Evolutionary conservation across 1,140 invertebrate species (phyloP), one percentile per base, ranked within the genome.

Genomic region (Acromyrmex heyeri): DNA sequence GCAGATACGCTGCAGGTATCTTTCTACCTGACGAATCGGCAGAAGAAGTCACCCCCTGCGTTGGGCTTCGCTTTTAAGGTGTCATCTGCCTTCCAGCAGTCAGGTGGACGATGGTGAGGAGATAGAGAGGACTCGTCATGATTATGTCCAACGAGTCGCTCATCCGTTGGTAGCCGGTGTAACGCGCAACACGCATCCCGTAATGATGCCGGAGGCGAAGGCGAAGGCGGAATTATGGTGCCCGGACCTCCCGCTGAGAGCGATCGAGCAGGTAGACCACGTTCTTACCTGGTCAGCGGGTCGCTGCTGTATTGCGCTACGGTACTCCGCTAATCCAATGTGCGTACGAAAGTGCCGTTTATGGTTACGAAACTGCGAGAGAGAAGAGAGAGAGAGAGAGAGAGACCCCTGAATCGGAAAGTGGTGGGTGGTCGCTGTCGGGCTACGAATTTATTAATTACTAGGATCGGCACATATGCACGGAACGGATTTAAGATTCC

Each of bases 171-270:
- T 90, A 90, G 89, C 59, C 75, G 69, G 44, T 90, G 75, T 77
- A 90, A 85, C 67, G 89, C 77, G 57, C 82, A 90, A 88, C 88
- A 88, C 79, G 81, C 86, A 85, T 90, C 72, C 61, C 62, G 69
- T 91, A 87, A 91, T 85, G 90, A 91, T 75, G 75, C 64, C 24
- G 44, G 65, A 89, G 79, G 48, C 50, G 69, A 86, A 77, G 85
- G 87, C 65, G 48, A 88, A 90, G 79, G 76, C 76, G 87, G 75
- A 91, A 91, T 91, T 91, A 91, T 81, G 72, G 85, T 87, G 62
- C 57, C 57, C 48, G 12, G 76, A 77, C 90, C 87, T 77, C 90
- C 90, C 79, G 87, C 61, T 57, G 89, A 30, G 87, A 86, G 30
- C 81, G 82, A 91, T 88, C 79, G 72, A 91, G 83, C 90, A 91